phyloP scores from a whole-genome alignment of 1,140 invertebrate genomes.

The Trichonephila clavipes region DNA sequence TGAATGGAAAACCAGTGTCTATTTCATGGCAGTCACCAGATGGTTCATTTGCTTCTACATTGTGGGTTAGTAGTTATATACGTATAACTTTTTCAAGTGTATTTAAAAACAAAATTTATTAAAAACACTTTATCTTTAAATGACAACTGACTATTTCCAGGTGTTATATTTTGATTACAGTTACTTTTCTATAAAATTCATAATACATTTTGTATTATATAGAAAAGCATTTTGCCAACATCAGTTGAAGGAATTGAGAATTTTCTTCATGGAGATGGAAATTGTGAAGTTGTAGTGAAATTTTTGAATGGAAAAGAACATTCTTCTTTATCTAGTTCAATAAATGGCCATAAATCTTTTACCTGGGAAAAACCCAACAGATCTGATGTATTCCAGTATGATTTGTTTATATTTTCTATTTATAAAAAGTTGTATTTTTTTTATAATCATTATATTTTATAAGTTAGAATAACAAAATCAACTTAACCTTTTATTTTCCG shows the following conservation, averaged over 20 bases:
- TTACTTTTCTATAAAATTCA: too few species aligned
- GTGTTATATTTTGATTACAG: too few species aligned
- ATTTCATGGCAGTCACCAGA: slow-evolving; percentile 56
- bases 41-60: background rate
- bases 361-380: slow-evolving; percentile 34
- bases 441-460: background rate
- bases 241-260: background rate
- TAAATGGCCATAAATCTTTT: slow-evolving; percentile 42
- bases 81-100: background rate
- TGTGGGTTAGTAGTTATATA: slow-evolving; percentile 35
- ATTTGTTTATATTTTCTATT: background rate
- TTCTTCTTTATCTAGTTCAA: background rate
- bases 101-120: background rate
- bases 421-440: background rate
- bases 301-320: slow-evolving; percentile 22
- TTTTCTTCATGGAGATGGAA: slow-evolving; percentile 8
- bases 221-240: background rate
- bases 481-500: too few species aligned
- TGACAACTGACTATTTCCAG: background rate
- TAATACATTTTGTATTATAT: too few species aligned
- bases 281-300: background rate
- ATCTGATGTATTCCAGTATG: slow-evolving; percentile 39
- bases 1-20: slow-evolving; percentile 80
- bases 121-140: background rate
- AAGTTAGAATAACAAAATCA: background rate